phyloP scores from a whole-genome alignment of 2,888 invertebrate genomes.

The Ephialtes manifestator region DNA sequence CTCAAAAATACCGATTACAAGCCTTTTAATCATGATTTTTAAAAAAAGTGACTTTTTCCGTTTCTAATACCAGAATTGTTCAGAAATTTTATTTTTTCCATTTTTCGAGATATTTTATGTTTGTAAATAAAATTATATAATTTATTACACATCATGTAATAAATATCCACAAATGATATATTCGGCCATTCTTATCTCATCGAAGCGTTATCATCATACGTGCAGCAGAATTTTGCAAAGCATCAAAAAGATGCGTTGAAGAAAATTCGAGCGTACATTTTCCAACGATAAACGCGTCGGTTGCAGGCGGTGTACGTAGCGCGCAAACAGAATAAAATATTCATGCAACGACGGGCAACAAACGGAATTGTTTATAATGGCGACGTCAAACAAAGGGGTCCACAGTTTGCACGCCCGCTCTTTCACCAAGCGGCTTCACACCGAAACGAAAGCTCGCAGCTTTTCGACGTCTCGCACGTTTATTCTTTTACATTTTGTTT shows the following conservation, averaged over 20 bases:
- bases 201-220: background rate
- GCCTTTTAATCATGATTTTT: no score
- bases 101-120: no score
- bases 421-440: constrained; percentile 54
- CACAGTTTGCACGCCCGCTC: constrained; percentile 56
- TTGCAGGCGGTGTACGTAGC: constrained; percentile 15
- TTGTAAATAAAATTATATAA: background rate
- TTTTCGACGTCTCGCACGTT: constrained; percentile 51
- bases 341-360: constrained; percentile 62
- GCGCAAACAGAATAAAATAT: constrained; percentile 67
- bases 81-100: no score
- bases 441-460: constrained; percentile 34
- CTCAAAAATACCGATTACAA: no score
- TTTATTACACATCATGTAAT: no score
- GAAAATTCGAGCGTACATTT: background rate
- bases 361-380: constrained; percentile 71
- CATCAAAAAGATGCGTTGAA: background rate
- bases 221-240: background rate
- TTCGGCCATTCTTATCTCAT: no score
- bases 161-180: no score
- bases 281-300: constrained; percentile 36
- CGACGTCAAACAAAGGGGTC: constrained; percentile 61
- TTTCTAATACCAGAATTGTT: no score
- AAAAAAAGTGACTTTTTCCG: no score
- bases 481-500: constrained; percentile 11